phyloP scores from a whole-genome alignment of 53 echinoderm and acorn worm species.

The Hippasteria phrygiana region DNA sequence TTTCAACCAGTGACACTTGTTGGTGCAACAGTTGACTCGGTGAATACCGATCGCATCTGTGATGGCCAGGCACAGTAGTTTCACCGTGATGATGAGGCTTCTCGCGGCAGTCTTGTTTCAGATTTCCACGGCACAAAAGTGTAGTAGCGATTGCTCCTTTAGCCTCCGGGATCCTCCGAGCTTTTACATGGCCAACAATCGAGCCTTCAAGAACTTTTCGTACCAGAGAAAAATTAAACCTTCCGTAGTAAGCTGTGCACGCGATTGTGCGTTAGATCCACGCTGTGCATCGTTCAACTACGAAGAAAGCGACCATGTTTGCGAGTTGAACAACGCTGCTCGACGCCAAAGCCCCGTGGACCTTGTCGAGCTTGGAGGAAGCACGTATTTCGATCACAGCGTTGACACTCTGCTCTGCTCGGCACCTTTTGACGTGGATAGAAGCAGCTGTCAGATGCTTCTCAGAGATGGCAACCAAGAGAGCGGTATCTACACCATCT shows the following conservation, averaged over 20 bases:
- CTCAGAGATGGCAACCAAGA: not conserved
- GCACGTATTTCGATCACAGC: slow-evolving; percentile 1
- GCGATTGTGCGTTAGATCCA: slow-evolving; percentile 12
- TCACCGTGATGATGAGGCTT: not conserved
- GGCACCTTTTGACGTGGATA: not conserved
- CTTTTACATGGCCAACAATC: slow-evolving; percentile 13
- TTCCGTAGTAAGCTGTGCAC: not conserved
- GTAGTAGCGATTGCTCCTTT: not conserved
- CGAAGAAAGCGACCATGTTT: not conserved
- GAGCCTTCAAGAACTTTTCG: not conserved
- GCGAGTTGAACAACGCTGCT: slow-evolving; percentile 32
- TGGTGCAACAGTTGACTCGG: too few species aligned
- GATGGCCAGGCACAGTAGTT: too few species aligned
- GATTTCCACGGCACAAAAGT: not conserved
- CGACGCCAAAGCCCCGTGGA: not conserved
- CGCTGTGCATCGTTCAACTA: slow-evolving; percentile 41
- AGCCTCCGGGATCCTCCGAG: not conserved
- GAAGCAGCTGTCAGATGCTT: slow-evolving; percentile 25
- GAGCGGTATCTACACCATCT: slow-evolving; percentile 42
- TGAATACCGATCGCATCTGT: too few species aligned
- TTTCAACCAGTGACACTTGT: too few species aligned
- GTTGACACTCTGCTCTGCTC: not conserved
- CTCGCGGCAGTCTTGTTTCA: not conserved
- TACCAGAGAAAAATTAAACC: not conserved
- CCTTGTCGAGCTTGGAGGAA: not conserved